Evolutionary conservation across 1,140 invertebrate species (phyloP).

Genomic region (Drosophila pseudoobscura): DNA sequence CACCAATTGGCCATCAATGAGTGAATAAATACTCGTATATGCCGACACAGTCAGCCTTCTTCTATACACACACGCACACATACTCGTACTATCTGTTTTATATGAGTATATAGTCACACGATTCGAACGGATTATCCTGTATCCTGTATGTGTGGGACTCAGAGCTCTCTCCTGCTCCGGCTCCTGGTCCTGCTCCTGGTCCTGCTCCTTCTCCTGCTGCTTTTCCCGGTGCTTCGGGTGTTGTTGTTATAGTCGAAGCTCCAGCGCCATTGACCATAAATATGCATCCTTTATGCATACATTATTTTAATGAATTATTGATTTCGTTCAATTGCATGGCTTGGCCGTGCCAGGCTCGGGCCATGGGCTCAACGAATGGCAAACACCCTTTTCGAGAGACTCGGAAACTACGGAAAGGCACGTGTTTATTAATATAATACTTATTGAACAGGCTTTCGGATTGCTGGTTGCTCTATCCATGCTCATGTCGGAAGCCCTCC

Average conservation of each 20-base stretch:
- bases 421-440: too few species aligned
- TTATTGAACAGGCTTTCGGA: too few species aligned
- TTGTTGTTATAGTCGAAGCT: slow-evolving; percentile 23
- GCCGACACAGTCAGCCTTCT: background rate
- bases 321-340: slow-evolving; percentile 58
- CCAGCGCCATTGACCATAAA: slow-evolving; percentile 57
- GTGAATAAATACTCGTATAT: slow-evolving; percentile 32
- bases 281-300: slow-evolving; percentile 75
- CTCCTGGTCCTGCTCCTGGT: background rate
- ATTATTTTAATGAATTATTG: slow-evolving; percentile 81
- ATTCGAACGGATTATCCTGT: slow-evolving; percentile 64
- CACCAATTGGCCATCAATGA: slow-evolving; percentile 33
- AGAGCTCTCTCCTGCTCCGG: background rate
- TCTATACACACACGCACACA: slow-evolving; percentile 1
- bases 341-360: background rate
- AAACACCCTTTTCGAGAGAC: too few species aligned
- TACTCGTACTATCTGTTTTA: background rate
- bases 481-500: too few species aligned
- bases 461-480: too few species aligned
- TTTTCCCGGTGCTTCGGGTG: slow-evolving; percentile 8
- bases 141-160: slow-evolving; percentile 1
- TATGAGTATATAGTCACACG: slow-evolving; percentile 15
- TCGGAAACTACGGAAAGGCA: too few species aligned
- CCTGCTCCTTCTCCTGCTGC: slow-evolving; percentile 1
- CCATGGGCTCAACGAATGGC: too few species aligned